Percentiles rank a stretch among this genome's conserved stretches.
These are phyloP conservation scores for Scomber japonicus DNA, from an alignment of 2,113 vertebrate genomes.

Conservation along the genomic window DNA sequence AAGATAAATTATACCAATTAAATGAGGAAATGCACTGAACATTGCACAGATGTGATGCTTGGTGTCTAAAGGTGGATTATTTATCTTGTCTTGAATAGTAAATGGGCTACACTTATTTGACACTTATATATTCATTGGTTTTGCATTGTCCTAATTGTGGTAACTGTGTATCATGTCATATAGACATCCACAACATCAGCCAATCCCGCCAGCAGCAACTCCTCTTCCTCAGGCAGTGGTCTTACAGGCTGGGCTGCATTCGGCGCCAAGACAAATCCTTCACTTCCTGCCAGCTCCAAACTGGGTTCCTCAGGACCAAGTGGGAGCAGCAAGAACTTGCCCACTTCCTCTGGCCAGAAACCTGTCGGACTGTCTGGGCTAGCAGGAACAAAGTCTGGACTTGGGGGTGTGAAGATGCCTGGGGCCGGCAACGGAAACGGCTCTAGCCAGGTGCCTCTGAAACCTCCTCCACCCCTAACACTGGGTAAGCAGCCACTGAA, in stretches of 20 bases:
- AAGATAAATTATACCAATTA: too few relatives aligned
- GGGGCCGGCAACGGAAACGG: conserved; percentile 81
- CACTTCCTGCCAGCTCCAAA: conserved; percentile 89
- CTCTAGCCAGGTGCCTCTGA: conserved; percentile 84
- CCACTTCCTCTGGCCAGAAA: conserved; percentile 89
- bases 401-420: conserved; percentile 86
- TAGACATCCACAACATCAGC: conserved; percentile 89
- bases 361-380: conserved; percentile 91
- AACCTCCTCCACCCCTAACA: conserved; percentile 92
- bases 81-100: background rate
- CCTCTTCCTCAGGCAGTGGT: conserved; percentile 90
- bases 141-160: background rate
- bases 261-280: conserved; percentile 92
- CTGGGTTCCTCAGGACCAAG: conserved; percentile 86
- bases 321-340: conserved; percentile 85
- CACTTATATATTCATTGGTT: background rate
- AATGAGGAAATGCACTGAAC: too few relatives aligned
- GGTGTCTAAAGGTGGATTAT: too few relatives aligned
- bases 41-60: too few relatives aligned
- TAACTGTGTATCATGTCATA: conserved; percentile 37
- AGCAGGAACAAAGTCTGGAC: conserved; percentile 87
- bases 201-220: conserved; percentile 86
- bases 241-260: conserved; percentile 98
- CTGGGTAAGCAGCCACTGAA: conserved; percentile 94
- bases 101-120: background rate